These are phyloP conservation scores for Drosophila saltans DNA, from an alignment of 1,140 invertebrate genomes.

Conservation along the genomic window DNA sequence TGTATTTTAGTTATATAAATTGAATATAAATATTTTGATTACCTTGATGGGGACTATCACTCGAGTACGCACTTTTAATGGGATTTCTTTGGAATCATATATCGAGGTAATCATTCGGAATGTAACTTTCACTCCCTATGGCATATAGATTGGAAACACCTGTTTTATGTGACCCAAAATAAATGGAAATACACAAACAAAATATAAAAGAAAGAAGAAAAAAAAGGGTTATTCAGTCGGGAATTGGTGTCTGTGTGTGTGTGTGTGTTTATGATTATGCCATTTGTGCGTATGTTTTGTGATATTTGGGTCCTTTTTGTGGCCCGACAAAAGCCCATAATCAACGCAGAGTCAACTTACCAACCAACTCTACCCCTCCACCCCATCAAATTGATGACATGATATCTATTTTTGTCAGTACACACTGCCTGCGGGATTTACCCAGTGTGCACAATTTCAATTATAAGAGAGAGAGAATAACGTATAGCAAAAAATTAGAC, in stretches of 20 bases:
- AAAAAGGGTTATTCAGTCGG: conserved; percentile 40
- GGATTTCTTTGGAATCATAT: not conserved
- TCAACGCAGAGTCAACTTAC: conserved; percentile 32
- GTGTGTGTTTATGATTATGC: conserved; percentile 33
- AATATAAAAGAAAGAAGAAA: not conserved
- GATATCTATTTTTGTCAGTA: conserved; percentile 60
- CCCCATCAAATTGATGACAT: conserved; percentile 55
- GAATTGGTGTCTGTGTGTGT: conserved; percentile 17
- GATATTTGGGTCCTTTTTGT: conserved; percentile 17
- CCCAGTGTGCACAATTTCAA: conserved; percentile 58
- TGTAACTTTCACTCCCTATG: conserved; percentile 37
- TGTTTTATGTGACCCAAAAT: conserved; percentile 2
- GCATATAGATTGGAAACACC: conserved; percentile 7
- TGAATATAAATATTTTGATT: conserved; percentile 15
- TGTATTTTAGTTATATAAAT: conserved; percentile 32
- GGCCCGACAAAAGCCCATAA: conserved; percentile 33
- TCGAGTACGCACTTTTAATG: conserved; percentile 1
- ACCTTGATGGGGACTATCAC: conserved; percentile 26
- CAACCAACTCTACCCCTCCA: too few relatives aligned
- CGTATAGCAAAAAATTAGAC: conserved; percentile 57
- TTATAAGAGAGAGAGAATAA: conserved; percentile 52
- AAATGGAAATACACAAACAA: not conserved
- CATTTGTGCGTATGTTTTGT: conserved; percentile 11
- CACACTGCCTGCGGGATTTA: conserved; percentile 44
- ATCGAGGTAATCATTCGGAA: conserved; percentile 11